phyloP scores from a whole-genome alignment of 2,113 vertebrate genomes.

The Xerus inauris region DNA sequence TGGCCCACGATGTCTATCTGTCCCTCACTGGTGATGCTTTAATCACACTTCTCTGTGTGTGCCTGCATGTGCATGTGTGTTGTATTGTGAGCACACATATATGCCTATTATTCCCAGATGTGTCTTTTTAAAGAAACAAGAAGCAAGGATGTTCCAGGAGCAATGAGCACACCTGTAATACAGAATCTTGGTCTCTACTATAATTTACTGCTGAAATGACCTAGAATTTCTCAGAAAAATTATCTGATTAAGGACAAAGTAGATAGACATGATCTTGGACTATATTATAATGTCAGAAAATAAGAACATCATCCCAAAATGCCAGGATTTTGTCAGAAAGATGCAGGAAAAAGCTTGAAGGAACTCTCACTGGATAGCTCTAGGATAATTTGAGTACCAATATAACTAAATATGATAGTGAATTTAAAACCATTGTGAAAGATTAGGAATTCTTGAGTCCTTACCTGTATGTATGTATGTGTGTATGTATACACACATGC shows the following conservation, averaged over 20 bases:
- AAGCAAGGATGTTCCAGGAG: neutral
- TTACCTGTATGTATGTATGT: neutral
- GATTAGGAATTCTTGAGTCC: neutral
- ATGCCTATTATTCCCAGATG: neutral
- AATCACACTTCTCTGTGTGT: neutral
- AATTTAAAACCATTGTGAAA: neutral
- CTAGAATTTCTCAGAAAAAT: conserved; percentile 5
- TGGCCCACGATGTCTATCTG: neutral
- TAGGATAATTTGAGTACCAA: neutral
- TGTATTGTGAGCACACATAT: neutral
- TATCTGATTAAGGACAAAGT: neutral
- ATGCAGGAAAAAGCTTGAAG: neutral
- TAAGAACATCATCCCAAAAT: neutral
- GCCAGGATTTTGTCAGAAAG: neutral
- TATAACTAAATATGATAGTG: neutral
- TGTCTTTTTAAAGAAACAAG: neutral
- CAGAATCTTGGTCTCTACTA: neutral
- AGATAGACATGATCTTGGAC: neutral
- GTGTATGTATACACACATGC: too few species aligned
- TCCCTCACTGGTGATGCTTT: neutral
- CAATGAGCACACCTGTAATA: neutral
- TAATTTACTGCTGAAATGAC: neutral
- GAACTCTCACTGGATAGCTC: neutral
- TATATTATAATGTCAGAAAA: neutral
- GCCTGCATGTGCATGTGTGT: neutral